Conservation (phyloP, 1,140 invertebrate species). For the Muscidifurax raptorellus region DNA sequence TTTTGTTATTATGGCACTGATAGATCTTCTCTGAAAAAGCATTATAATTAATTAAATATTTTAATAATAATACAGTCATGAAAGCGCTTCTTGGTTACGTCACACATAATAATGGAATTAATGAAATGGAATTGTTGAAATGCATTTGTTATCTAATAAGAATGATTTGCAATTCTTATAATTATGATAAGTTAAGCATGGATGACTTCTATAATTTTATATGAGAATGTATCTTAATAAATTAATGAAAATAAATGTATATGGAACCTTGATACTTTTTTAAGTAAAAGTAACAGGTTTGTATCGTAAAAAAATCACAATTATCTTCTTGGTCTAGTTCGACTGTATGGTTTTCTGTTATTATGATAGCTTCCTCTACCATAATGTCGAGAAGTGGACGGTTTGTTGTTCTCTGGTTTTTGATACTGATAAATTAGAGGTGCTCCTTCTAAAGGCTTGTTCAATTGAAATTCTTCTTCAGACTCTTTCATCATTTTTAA, state of each 20-base stretch:
- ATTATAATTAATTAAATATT: slow-evolving; percentile 9
- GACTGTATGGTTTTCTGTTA: slow-evolving; percentile 70
- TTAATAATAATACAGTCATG: slow-evolving; percentile 4
- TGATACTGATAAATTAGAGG: slow-evolving; percentile 83
- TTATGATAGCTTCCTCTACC: slow-evolving; percentile 64
- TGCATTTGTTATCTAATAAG: slow-evolving; percentile 42
- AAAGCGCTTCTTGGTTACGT: slow-evolving; percentile 8
- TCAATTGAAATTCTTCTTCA: slow-evolving; percentile 83
- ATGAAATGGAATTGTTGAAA: slow-evolving; percentile 46
- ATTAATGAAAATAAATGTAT: slow-evolving; percentile 41
- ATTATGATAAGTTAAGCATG: slow-evolving; percentile 54
- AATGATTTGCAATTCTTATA: slow-evolving; percentile 47
- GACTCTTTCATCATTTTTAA: slow-evolving; percentile 85
- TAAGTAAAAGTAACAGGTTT: slow-evolving; percentile 39
- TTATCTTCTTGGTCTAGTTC: slow-evolving; percentile 73
- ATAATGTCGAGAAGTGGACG: slow-evolving; percentile 70
- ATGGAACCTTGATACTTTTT: slow-evolving; percentile 34
- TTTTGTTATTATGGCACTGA: slow-evolving; percentile 38
- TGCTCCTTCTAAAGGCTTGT: slow-evolving; percentile 80
- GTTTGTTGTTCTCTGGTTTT: slow-evolving; percentile 72
- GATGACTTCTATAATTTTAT: background rate
- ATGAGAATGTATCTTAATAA: slow-evolving; percentile 38
- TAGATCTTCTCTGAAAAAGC: slow-evolving; percentile 20
- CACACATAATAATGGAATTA: slow-evolving; percentile 33
- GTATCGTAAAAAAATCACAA: slow-evolving; percentile 48